A percentile compares a stretch with the other conserved stretches of the same genome.
phyloP scores from a whole-genome alignment of 2,888 invertebrate genomes.

The Anagyrus pseudococci region DNA sequence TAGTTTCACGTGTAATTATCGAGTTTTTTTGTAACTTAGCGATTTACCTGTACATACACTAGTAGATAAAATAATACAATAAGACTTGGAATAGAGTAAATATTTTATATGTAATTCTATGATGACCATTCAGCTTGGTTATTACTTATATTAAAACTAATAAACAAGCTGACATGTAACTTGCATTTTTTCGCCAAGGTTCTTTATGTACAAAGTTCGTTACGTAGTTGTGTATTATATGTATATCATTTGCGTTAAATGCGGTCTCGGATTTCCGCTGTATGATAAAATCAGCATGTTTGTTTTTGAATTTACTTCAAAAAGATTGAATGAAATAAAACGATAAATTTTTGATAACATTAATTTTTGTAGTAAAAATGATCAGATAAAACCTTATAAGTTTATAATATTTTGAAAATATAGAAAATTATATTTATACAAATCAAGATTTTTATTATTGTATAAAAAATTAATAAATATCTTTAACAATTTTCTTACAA shows the following conservation, averaged over 20 bases:
- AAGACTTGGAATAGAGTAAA: no score
- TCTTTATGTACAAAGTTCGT: background rate
- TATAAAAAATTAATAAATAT: conserved; percentile 16
- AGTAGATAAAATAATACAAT: no score
- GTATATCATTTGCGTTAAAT: background rate
- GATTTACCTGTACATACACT: background rate
- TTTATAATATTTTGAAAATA: conserved; percentile 1
- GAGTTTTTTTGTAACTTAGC: background rate
- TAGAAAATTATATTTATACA: conserved; percentile 20
- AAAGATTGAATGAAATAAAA: background rate
- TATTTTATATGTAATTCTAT: no score
- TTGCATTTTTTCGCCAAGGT: background rate
- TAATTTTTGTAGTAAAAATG: background rate
- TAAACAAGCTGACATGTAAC: background rate
- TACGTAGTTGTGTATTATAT: background rate
- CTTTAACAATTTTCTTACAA: conserved; percentile 19
- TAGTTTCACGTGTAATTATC: background rate
- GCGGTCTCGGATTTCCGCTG: no score
- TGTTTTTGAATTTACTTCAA: background rate
- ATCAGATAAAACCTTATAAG: background rate
- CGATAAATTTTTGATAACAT: background rate
- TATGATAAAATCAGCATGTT: background rate
- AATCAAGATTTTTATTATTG: conserved; percentile 23
- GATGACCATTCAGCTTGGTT: background rate
- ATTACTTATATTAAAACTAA: background rate